Base-by-base conservation (phyloP, 1,140 invertebrate species). In the Papilio polytes region DNA sequence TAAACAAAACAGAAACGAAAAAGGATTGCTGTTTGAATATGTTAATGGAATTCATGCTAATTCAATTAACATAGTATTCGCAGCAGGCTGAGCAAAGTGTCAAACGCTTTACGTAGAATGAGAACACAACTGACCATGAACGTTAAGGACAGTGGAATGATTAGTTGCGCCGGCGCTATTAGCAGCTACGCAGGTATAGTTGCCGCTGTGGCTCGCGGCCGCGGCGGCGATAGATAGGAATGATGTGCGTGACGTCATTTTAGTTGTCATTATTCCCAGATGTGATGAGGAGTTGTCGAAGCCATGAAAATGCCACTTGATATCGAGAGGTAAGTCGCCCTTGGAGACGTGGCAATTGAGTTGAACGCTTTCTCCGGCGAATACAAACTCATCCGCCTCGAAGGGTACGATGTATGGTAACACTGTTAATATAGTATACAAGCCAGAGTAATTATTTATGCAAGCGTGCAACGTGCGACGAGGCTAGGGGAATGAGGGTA, bases 171-270 rank as follows among this genome's bases (percentile, higher is more conserved):
- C 97, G 44, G 97, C 98, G 80, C 94, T 95, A 95, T 98, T 98
- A 85, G 95, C 96, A 74, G 97, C 97, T 85, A 97, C 96, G 93
- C 98, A 98, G 82, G 97, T 98, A 88, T 98, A 98, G 84, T 96
- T 97, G 82, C 97, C 97, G 89, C 96, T 96, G 91, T 98, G 98
- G 74, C 96, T 95, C 63, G 97, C 97, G 79, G 96, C 96, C n/a
- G 97, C 97, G 82, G 96, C 96, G 87, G 97, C 97, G 86, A 98
- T 98, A 80, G 96, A 97, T 82, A 98, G 94, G 84, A 97, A 96
- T 86, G 97, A 98, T 85, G 97, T 96, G 89, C 97, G 96, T 95
- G 98, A 96, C 94, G 98, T 96, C 90, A 96, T 97, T 96, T 97
- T 96, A 81, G 96, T 95, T 87, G 98, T 96, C 88, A 96, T 95